Base-by-base conservation (phyloP, 2,888 invertebrate genomes). In the Arge pagana region DNA sequence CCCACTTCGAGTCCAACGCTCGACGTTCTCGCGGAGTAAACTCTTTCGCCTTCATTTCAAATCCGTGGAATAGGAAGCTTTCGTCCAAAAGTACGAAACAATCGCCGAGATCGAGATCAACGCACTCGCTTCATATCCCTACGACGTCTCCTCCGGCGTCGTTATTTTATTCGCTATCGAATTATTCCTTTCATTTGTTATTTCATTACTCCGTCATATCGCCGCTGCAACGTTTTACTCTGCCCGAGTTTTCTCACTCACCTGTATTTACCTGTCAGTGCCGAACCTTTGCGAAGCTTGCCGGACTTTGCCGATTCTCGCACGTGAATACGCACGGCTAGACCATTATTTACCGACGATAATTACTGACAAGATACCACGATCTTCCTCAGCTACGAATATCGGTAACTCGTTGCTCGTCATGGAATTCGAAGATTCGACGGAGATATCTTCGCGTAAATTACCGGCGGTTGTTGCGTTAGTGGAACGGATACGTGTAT, bases 51-150 rank as follows among this genome's bases (percentile, higher is more conserved):
- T 42, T 42, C 42, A 42, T 42, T 42, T 42, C 31, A 11, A 42
- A 30, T 30, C 42, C 18, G n/a, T n/a, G n/a, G n/a, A n/a, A n/a
- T n/a, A n/a, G 4, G 5, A 4, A 33, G 11, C 8, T 33, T 33
- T 33, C 6, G 8, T 33, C 16, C 10, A 33, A 15, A 10, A 33
- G 11, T 11, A 33, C 13, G 11, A 33, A 11, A 28, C 28, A n/a
- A 28, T 7, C n/a, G n/a, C 28, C 28, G 28, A 28, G 28, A 62
- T 59, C 56, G 61, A 60, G 61, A 59, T 59, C 59, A 62, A 56
- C 61, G 64, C 60, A 64, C 67, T 66, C 59, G 23, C 15, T 24
- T 28, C 31, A 23, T 33, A 16, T 41, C 11, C 16, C 26, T 36
- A 52, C 61, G 60, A 53, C 18, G 19, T 19, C 8, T 16, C 13